Base-by-base conservation (phyloP, 2,797 vertebrate genomes). In the Mus caroli region DNA sequence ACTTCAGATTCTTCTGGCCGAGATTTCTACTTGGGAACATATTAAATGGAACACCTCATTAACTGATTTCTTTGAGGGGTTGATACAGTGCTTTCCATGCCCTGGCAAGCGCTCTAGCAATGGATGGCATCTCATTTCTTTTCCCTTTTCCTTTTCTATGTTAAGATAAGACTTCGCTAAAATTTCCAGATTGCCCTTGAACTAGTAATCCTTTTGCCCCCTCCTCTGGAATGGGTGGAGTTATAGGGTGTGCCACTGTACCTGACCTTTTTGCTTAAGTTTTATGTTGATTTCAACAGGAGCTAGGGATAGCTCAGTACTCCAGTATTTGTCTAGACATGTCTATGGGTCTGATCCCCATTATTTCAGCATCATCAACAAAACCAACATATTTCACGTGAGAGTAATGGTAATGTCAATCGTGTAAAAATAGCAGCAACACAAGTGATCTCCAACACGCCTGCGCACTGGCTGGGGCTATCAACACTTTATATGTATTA, bases 251-350 rank as follows among this genome's bases (percentile, higher is more conserved):
- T 62, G 60, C 2, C 34, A 64, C 10, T 52, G 34, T 1, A 67
- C 31, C 9, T 37, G 60, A 34, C n/a, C 46, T 90, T 17, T 20
- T 77, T 93, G 43, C 22, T 22, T 87, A 96, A 87, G 26, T 91
- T 80, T 17, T 92, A 28, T 56, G 43, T 88, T 91, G 76, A 93
- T 89, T 96, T 92, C 31, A 86, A 50, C 22, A 77, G 56, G 31
- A 60, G 20, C 40, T 62, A 4, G 56, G 17, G 19, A 62, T 76
- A 50, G 82, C 67, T 56, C 67, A 88, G n/a, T n/a, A n/a, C 31
- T 20, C 60, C 13, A 64, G 40, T 9, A n/a, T 14, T 52, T 50
- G 58, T 13, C 43, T 52, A 62, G 37, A 77, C 9, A 12, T 43
- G 6, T 46, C 71, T 19, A 43, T 60, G 11, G 11, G 26, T 62